Conservation (phyloP, 2,113 vertebrate species). For the Tympanuchus pallidicinctus region DNA sequence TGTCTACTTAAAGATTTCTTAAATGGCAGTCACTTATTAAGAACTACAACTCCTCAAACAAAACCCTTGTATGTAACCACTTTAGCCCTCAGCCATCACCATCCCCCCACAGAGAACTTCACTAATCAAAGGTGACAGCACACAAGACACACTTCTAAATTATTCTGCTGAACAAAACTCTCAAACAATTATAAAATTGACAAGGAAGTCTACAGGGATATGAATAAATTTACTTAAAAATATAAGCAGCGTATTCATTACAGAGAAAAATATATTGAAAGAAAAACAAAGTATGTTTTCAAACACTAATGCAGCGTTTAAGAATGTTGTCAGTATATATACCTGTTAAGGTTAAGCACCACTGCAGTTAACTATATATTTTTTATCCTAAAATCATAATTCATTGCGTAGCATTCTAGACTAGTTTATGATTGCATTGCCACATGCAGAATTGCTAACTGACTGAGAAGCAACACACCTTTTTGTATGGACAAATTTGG, state of each 20-base stretch:
- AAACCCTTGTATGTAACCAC: background rate
- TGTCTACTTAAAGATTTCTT: background rate
- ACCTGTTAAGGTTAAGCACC: background rate
- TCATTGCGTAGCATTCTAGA: background rate
- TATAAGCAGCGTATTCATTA: background rate
- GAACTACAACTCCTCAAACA: background rate
- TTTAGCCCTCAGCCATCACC: constrained; percentile 26
- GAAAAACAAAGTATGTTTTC: background rate
- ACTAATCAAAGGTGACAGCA: constrained; percentile 22
- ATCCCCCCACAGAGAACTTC: background rate
- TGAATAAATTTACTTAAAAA: background rate
- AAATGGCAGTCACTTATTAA: constrained; percentile 22
- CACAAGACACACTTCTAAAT: constrained; percentile 21
- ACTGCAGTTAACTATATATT: background rate
- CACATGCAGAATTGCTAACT: background rate
- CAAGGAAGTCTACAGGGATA: background rate
- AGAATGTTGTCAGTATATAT: background rate
- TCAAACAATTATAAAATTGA: constrained; percentile 19
- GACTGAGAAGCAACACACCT: background rate
- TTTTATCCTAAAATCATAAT: background rate
- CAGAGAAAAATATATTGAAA: background rate
- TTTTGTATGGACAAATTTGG: background rate
- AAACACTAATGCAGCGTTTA: background rate
- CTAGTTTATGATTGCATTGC: background rate
- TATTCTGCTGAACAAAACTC: constrained; percentile 6